These are phyloP conservation scores for Brenthis ino DNA, from an alignment of 2,888 invertebrate species.

Conservation along the genomic window DNA sequence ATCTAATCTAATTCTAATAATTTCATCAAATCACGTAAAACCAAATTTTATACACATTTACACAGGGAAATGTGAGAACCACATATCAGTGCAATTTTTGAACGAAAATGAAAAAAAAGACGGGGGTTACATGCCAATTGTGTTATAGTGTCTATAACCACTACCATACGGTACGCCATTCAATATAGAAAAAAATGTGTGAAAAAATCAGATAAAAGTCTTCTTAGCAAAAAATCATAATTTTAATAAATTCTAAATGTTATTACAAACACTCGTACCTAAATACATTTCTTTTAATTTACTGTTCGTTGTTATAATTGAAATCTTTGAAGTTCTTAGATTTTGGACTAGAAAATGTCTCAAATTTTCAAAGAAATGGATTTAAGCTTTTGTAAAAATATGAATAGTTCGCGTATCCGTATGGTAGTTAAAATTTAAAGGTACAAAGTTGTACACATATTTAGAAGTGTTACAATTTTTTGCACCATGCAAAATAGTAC, in stretches of 20 bases:
- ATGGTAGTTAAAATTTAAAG: slow-evolving; percentile 53
- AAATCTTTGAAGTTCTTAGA: no score
- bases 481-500: slow-evolving; percentile 93
- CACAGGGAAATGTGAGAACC: slow-evolving; percentile 58
- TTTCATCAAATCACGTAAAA: neutral
- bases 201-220: neutral
- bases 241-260: no score
- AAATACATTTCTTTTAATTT: slow-evolving; percentile 15
- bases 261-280: neutral
- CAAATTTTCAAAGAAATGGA: slow-evolving; percentile 22
- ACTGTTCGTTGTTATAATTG: no score
- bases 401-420: slow-evolving; percentile 48
- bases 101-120: slow-evolving; percentile 41
- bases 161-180: slow-evolving; percentile 17
- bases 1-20: neutral
- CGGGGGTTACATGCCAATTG: slow-evolving; percentile 34
- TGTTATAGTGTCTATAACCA: neutral
- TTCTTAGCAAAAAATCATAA: no score
- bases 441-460: slow-evolving; percentile 11
- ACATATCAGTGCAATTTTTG: slow-evolving; percentile 44
- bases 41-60: neutral
- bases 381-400: neutral
- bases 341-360: no score
- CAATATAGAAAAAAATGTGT: neutral
- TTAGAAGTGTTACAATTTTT: slow-evolving; percentile 53